A percentile compares a stretch with the other conserved stretches of the same genome.
Conservation (phyloP, 2,797 vertebrate genomes). For the Megaceryle alcyon region DNA sequence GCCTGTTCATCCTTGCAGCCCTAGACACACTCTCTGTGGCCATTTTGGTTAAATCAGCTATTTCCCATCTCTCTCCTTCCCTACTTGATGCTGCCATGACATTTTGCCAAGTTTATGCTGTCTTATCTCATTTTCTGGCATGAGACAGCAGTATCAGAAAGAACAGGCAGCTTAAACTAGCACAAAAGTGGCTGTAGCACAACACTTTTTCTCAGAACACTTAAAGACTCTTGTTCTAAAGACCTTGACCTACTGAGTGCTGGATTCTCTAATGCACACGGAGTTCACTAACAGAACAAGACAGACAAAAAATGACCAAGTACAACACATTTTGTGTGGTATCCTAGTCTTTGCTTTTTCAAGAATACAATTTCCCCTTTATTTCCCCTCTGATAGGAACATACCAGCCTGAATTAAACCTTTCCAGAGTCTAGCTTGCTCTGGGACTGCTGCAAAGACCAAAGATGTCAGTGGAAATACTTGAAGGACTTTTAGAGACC, state of each 20-base stretch:
- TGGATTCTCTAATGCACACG: neutral
- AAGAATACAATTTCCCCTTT: neutral
- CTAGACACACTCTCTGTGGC: neutral
- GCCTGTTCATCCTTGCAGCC: neutral
- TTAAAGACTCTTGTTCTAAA: neutral
- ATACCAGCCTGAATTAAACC: neutral
- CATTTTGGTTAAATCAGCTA: neutral
- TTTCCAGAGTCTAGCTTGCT: neutral
- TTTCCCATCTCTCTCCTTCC: neutral
- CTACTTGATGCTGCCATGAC: neutral
- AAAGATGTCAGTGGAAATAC: neutral
- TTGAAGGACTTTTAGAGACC: neutral
- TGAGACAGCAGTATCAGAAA: neutral
- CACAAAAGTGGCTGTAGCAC: neutral
- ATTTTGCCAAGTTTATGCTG: neutral
- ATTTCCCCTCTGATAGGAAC: neutral
- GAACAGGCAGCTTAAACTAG: neutral
- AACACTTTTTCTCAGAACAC: slow-evolving; percentile 9
- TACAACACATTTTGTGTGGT: neutral
- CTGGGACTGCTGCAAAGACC: neutral
- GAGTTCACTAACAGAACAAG: neutral
- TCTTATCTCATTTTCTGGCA: slow-evolving; percentile 9
- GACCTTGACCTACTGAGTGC: neutral
- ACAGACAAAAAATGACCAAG: neutral
- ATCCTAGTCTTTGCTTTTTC: neutral